Base-by-base conservation (phyloP, 2,797 vertebrate species). In the Sphaeramia orbicularis region DNA sequence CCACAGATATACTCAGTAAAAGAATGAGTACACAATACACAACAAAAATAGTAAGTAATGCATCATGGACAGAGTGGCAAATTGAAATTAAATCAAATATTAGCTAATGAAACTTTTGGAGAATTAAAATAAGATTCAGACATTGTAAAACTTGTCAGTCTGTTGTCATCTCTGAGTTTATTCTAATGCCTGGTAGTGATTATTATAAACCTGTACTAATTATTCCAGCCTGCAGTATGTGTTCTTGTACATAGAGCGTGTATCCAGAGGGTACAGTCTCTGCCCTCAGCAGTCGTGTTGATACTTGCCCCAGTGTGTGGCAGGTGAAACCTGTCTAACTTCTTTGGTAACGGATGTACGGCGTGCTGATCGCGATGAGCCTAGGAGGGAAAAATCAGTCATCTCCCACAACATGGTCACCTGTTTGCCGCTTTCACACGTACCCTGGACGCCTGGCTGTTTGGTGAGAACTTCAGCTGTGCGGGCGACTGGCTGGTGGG, bases 241-340 rank as follows among this genome's bases (percentile, higher is more conserved):
- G 59, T 79, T 79, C 50, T 68, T 13, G 21, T 2, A n/a, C 62
- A 11, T 24, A 14, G 41, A 42, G 38, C 42, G 30, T 40, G 9
- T 86, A 81, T 76, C 85, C 78, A 74, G 61, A 80, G 83, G 84
- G 74, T 65, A 87, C 81, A 5, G 76, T 75, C 71, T 78, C 27
- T 61, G 61, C 56, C 66, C 35, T 63, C 65, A 37, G 13, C 30
- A 10, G 30, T 77, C 91, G 1, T 75, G 93, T 90, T 36, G 12
- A 1, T 60, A 86, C 92, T 84, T 72, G 93, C 70, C 78, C 67
- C 6, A 36, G 59, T 7, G 80, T 58, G 65, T 0, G 10, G 83
- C 91, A 85, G 89, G 91, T 89, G 90, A 88, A 94, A 93, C 92
- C 90, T 78, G 93, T 93, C 87, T 63, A 73, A 82, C 89, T 72